A percentile compares a stretch with the other conserved stretches of the same genome.
phyloP scores from a whole-genome alignment of 2,113 vertebrate species.

The Mustela nigripes region DNA sequence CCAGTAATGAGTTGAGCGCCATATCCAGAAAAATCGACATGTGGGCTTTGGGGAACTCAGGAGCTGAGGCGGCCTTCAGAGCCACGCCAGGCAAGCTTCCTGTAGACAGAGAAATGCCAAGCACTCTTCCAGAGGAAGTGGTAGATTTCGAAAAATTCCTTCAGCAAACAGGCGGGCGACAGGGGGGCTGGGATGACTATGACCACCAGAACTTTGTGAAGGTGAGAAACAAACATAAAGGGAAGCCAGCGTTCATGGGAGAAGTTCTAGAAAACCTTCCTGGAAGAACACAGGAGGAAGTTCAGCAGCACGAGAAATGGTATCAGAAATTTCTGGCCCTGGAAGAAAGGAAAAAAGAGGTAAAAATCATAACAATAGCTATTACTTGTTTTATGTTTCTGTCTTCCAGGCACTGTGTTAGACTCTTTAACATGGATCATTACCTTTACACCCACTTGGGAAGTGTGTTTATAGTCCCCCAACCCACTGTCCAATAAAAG shows the following conservation, averaged over 20 bases:
- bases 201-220: conserved; percentile 94
- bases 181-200: conserved; percentile 95
- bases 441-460: neutral
- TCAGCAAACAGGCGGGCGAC: conserved; percentile 91
- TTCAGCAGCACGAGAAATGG: conserved; percentile 93
- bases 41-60: conserved; percentile 87
- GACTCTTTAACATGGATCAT: neutral
- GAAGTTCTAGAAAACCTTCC: conserved; percentile 92
- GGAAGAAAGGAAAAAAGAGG: conserved; percentile 94
- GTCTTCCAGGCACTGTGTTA: neutral
- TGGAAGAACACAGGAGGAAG: conserved; percentile 90
- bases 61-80: conserved; percentile 78
- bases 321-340: conserved; percentile 92
- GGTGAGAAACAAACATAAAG: conserved; percentile 91
- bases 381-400: neutral
- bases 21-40: conserved; percentile 94
- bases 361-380: conserved; percentile 79
- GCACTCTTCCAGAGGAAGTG: conserved; percentile 90
- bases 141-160: conserved; percentile 93
- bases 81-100: conserved; percentile 82
- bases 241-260: conserved; percentile 87
- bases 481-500: neutral
- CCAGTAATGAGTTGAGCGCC: conserved; percentile 90
- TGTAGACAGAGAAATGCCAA: conserved; percentile 74
- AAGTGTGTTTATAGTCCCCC: neutral